These are phyloP conservation scores for Felis chaus DNA, from an alignment of 2,113 vertebrate genomes.

Conservation along the genomic window DNA sequence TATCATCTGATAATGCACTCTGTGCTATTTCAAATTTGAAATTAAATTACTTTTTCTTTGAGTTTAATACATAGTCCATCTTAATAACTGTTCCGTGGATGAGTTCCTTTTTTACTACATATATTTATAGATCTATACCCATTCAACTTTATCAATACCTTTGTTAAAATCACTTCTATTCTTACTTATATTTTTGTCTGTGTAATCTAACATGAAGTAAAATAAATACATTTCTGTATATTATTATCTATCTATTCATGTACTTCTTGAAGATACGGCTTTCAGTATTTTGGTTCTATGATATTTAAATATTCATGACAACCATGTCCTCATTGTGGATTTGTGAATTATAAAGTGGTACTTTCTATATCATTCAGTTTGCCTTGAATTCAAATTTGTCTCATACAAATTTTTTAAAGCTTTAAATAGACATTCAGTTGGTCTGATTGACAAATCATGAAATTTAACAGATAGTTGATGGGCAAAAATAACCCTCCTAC, in stretches of 20 bases:
- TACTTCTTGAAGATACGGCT: background rate
- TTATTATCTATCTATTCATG: background rate
- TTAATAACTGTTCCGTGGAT: background rate
- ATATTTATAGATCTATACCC: background rate
- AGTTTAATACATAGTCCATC: background rate
- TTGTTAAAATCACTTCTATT: background rate
- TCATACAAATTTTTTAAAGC: background rate
- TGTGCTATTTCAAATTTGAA: constrained; percentile 3
- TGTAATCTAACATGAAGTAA: background rate
- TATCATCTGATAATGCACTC: background rate
- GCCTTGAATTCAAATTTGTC: constrained; percentile 26
- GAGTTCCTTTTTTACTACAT: background rate
- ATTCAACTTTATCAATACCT: background rate
- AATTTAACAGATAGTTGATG: background rate
- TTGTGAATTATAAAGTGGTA: background rate
- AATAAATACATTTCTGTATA: background rate
- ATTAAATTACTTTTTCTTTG: constrained; percentile 30
- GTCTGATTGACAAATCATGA: background rate
- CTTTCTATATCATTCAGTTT: background rate
- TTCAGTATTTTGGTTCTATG: background rate
- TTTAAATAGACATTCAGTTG: background rate
- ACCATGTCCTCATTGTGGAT: background rate
- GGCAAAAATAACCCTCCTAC: background rate
- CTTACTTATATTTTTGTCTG: background rate
- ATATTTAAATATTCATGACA: constrained; percentile 5